Base-by-base conservation (phyloP, 2,113 vertebrate genomes). In the Cheilinus undulatus region DNA sequence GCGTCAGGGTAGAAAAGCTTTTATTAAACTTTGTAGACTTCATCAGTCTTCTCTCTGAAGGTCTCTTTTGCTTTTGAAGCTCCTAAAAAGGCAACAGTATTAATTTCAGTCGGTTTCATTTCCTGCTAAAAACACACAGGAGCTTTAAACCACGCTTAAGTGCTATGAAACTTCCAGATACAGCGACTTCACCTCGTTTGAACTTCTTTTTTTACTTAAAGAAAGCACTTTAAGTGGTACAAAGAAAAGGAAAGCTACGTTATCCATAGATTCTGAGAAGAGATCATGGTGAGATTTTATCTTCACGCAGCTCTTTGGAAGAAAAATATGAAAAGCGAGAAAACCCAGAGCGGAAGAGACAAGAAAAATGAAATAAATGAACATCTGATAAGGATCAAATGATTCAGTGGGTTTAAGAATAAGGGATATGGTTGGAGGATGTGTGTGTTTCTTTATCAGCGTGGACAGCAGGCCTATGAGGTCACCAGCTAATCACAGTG, bases 401-500 rank as follows among this genome's bases (percentile, higher is more conserved):
- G 65, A 82, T 82, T 78, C 54, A 77, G 26, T 26, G 58, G 17
- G 58, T 67, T 84, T 82, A 60, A 86, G 83, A 82, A 81, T 74
- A 68, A 67, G 43, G 54, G 52, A 62, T 36, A 14, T 26, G 52
- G 51, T 5, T n/a, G 19, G 43, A 14, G 45, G 24, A 23, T 68
- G 51, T 57, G 50, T 42, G 24, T 61, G 51, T 70, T 83, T 51
- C 63, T 86, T 81, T 90, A 86, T 89, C 79, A 67, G 74, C 24
- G 42, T 52, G 73, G 84, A 86, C 87, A 83, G 67, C 76, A 86
- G 64, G 60, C 80, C 84, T 80, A 40, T 66, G 82, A 82, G 88
- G 87, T 84, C 77, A 86, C 51, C 80, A 71, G 73, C 84, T 88
- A 81, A 89, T 87, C 87, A 87, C 58, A 78, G 79, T 69, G 36